Evolutionary conservation across 2,113 vertebrate species (phyloP).

Genomic region (Todiramphus saurophagus): DNA sequence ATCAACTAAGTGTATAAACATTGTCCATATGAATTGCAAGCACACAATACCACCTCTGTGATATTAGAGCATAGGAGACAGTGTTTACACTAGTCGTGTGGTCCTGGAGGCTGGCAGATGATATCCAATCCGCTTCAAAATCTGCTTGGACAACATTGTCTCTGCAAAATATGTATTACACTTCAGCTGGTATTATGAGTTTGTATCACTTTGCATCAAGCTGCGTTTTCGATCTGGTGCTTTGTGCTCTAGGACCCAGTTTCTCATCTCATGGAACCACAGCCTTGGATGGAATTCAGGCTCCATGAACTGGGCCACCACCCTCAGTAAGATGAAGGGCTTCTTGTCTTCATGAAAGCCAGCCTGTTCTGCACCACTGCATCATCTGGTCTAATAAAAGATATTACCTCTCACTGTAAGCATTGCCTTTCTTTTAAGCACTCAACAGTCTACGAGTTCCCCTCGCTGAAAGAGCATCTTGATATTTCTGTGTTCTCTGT

Average conservation of each 20-base stretch:
- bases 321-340: background rate
- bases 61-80: background rate
- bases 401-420: background rate
- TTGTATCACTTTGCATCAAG: background rate
- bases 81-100: background rate
- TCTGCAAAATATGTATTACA: background rate
- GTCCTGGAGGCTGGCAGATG: background rate
- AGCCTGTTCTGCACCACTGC: background rate
- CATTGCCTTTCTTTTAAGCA: background rate
- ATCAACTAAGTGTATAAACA: background rate
- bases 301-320: background rate
- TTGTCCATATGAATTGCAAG: background rate
- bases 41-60: background rate
- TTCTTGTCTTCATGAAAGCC: conserved; percentile 10
- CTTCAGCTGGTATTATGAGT: background rate
- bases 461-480: background rate
- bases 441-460: background rate
- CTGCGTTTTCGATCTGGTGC: background rate
- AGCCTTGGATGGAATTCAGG: background rate
- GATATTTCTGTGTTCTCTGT: background rate
- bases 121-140: background rate
- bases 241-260: background rate
- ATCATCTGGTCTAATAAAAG: conserved; percentile 19
- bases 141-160: background rate
- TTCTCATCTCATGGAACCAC: background rate